Base-by-base conservation (phyloP, 2,113 vertebrate genomes). In the Psephotus haematonotus region DNA sequence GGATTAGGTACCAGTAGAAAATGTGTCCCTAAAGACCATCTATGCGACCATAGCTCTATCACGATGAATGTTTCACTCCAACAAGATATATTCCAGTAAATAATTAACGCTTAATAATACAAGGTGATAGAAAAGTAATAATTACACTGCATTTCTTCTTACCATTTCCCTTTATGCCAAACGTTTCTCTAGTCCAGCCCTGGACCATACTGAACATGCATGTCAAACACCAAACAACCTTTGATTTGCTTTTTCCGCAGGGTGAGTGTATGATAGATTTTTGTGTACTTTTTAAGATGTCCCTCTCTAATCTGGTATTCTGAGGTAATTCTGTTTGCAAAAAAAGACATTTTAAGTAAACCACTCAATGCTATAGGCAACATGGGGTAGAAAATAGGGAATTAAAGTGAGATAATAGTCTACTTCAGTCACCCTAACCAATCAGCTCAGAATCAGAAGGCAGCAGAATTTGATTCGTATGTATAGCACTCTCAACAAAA, bases 391-490 rank as follows among this genome's bases (percentile, higher is more conserved):
- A 87, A 92, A 96, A 91, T n/a, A 91, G 50, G 27, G 70, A 92
- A 92, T 63, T 84, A 83, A 90, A 94, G 16, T 29, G 43, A 93
- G 80, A 76, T 22, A 20, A 90, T 89, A 47, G 47, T 60, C 80
- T 95, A n/a, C 41, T 72, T 94, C 93, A 92, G 63, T 47, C 41
- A 52, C 69, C 37, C 31, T 72, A 65, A 88, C 75, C 41, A 88
- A 86, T 50, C 80, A 39, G 19, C 41, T 77, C 35, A 79, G 47
- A 93, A 62, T 70, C 62, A 92, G 91, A 97, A 94, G 81, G 77
- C 46, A 87, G 39, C 28, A 65, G 95, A 95, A 98, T 97, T 87
- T 76, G 22, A 78, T 94, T 95, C 92, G 86, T 86, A 95, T 88
- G 92, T 44, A 82, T 17, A 94, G 11, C 28, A n/a, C 27, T 53